Percentiles rank a stretch among this genome's conserved stretches.
These are phyloP conservation scores for Leptocoma aspasia DNA, from an alignment of 2,113 vertebrate species.

Conservation along the genomic window DNA sequence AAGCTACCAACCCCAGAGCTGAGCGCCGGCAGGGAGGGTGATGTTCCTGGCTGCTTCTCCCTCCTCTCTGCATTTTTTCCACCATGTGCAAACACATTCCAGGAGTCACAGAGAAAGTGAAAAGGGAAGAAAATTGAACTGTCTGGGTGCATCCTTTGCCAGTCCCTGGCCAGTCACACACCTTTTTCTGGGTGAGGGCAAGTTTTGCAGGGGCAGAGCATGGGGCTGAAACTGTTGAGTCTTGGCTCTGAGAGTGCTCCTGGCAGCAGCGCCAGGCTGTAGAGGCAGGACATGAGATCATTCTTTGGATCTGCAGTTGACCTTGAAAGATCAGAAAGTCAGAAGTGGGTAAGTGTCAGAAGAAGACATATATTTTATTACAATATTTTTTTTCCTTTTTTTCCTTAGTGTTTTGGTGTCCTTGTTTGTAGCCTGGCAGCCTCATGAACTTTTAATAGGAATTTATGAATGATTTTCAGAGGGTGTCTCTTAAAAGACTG, in stretches of 20 bases:
- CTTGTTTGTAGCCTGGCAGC: background rate
- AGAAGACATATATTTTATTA: background rate
- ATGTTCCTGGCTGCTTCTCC: background rate
- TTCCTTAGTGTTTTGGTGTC: background rate
- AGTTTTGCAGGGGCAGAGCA: background rate
- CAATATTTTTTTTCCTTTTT: background rate
- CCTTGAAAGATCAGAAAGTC: background rate
- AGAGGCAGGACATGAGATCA: background rate
- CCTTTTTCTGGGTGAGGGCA: fast-evolving
- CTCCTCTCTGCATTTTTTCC: slow-evolving; percentile 18
- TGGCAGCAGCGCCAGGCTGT: background rate
- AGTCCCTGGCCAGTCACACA: fast-evolving
- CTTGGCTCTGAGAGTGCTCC: background rate
- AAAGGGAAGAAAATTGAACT: background rate
- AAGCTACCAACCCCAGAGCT: background rate
- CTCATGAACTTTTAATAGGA: background rate
- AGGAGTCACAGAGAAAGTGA: background rate
- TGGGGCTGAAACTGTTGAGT: background rate
- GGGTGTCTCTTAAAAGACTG: background rate
- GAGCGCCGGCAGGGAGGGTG: fast-evolving
- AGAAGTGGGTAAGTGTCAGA: background rate
- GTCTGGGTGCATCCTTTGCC: background rate
- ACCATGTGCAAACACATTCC: slow-evolving; percentile 9
- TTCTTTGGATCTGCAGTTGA: background rate
- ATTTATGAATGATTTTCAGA: slow-evolving; percentile 2